Conservation (phyloP, 2,888 invertebrate species). For the Acronicta alni region DNA sequence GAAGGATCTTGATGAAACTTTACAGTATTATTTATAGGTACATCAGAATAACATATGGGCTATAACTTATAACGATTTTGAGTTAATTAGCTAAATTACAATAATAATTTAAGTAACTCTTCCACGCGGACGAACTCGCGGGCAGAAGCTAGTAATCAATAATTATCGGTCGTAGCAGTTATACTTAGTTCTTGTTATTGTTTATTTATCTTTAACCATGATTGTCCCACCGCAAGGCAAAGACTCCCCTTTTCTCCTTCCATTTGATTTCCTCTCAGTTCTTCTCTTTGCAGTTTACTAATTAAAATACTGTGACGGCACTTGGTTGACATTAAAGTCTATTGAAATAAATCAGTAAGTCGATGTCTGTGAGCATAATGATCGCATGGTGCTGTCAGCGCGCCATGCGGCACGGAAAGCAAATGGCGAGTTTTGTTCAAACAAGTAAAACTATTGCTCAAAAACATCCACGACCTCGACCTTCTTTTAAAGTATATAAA, state of each 20-base stretch:
- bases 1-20: too few relatives aligned
- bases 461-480: conserved; percentile 15
- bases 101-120: too few relatives aligned
- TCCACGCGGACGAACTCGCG: too few relatives aligned
- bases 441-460: conserved; percentile 53
- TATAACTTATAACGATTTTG: too few relatives aligned
- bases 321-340: conserved; percentile 43
- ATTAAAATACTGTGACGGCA: conserved; percentile 43
- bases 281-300: conserved; percentile 30
- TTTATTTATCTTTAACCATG: too few relatives aligned
- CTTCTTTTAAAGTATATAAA: conserved; percentile 41
- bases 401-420: conserved; percentile 79
- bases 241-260: too few relatives aligned
- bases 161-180: conserved; percentile 16
- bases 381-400: conserved; percentile 82
- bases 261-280: conserved; percentile 32
- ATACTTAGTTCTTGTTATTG: conserved; percentile 25
- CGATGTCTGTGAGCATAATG: conserved; percentile 75
- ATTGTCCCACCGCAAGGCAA: too few relatives aligned
- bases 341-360: conserved; percentile 78
- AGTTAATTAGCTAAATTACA: too few relatives aligned
- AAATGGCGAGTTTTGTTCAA: conserved; percentile 80
- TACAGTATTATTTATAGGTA: too few relatives aligned
- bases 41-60: too few relatives aligned
- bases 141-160: too few relatives aligned